Conservation (phyloP, 2,888 invertebrate species). For the Drosophila koepferae region DNA sequence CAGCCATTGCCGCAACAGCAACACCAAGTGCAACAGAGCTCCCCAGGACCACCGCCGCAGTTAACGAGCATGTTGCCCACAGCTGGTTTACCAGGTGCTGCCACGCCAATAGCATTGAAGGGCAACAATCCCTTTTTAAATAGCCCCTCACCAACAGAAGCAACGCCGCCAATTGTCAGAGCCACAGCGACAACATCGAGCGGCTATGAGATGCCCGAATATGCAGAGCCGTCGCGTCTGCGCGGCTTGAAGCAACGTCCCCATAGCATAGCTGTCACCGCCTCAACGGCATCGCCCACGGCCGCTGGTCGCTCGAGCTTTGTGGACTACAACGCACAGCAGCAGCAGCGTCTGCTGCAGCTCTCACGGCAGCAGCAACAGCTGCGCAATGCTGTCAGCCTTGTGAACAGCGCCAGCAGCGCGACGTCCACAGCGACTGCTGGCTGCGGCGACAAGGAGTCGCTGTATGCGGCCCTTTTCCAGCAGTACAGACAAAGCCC, state of each 20-base stretch:
- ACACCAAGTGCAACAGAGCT: constrained; percentile 57
- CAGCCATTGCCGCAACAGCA: constrained; percentile 37
- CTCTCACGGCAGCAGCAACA: constrained; percentile 81
- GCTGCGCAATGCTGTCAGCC: constrained; percentile 76
- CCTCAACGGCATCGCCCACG: constrained; percentile 40
- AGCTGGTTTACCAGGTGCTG: constrained; percentile 68
- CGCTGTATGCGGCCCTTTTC: constrained; percentile 82
- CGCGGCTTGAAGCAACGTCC: constrained; percentile 86
- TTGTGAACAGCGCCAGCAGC: constrained; percentile 46
- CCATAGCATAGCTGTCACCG: constrained; percentile 87
- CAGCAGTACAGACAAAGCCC: constrained; percentile 83
- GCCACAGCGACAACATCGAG: constrained; percentile 27
- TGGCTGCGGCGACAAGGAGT: constrained; percentile 77
- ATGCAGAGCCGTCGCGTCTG: constrained; percentile 82
- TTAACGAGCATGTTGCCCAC: constrained; percentile 73
- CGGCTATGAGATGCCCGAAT: constrained; percentile 81
- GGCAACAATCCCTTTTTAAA: constrained; percentile 83
- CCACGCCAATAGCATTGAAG: constrained; percentile 83
- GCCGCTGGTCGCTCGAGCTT: constrained; percentile 64
- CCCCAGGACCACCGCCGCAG: constrained; percentile 79
- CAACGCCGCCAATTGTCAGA: constrained; percentile 30
- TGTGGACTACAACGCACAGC: constrained; percentile 78
- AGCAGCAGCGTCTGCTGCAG: constrained; percentile 82
- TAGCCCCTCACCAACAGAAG: constrained; percentile 81
- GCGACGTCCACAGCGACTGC: constrained; percentile 51